Base-by-base conservation (phyloP, 2,797 vertebrate genomes). In the Pseudochromis fuscus region DNA sequence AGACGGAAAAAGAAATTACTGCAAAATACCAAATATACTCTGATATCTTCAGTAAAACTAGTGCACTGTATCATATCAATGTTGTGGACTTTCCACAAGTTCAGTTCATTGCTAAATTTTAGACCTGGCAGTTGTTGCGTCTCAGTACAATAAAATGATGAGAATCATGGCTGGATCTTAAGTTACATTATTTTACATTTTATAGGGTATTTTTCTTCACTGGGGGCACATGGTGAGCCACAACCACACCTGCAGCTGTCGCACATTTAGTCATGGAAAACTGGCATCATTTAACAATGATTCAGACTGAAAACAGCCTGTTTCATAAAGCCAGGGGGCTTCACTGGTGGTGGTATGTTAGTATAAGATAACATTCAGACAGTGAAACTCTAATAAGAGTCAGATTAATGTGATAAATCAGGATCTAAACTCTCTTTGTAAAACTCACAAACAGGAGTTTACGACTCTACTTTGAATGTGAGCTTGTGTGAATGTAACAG, bases 1-100 rank as follows among this genome's bases (percentile, higher is more conserved):
- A n/a, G n/a, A n/a, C n/a, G n/a, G n/a, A n/a, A n/a, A n/a, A n/a
- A n/a, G n/a, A n/a, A n/a, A n/a, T n/a, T n/a, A n/a, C n/a, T n/a
- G n/a, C n/a, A n/a, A n/a, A n/a, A n/a, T n/a, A n/a, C n/a, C n/a
- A n/a, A n/a, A n/a, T n/a, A n/a, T n/a, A n/a, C n/a, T n/a, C n/a
- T n/a, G n/a, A n/a, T n/a, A n/a, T 33, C 31, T 33, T 9, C 11
- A 33, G 35, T 12, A 37, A 37, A 37, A 37, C 35, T 12, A 37
- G 12, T 2, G 12, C 37, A 21, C 23, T 31, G 56, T 55, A 19
- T 70, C 19, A 13, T 49, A 18, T 55, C 52, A 64, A 58, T 58
- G 9, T 23, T 50, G 28, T 30, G 12, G 31, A 70, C 24, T 18
- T 31, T n/a, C n/a, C n/a, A n/a, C 53, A 12, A 45, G 23, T 42